Evolutionary conservation across 2,888 invertebrate genomes (phyloP).

Genomic region (Agriopis marginaria): DNA sequence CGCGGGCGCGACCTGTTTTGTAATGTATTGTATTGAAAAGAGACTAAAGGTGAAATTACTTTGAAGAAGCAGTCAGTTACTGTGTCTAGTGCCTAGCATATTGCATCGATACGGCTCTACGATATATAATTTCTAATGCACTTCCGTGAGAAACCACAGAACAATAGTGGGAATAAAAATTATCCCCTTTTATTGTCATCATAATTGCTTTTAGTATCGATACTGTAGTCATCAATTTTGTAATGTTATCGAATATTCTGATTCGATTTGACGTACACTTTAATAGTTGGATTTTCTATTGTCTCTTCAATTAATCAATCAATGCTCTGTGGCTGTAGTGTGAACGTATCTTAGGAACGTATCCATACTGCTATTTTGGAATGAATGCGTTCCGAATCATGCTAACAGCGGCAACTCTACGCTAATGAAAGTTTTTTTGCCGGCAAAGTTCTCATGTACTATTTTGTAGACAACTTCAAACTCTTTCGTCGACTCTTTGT

Average conservation of each 20-base stretch:
- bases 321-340: background rate
- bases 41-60: too few species aligned
- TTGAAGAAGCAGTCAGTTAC: too few species aligned
- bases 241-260: conserved; percentile 32
- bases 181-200: conserved; percentile 27
- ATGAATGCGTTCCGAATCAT: too few species aligned
- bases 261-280: conserved; percentile 21
- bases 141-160: conserved; percentile 56
- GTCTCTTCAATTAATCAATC: conserved; percentile 28
- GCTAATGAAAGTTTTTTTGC: too few species aligned
- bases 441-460: too few species aligned
- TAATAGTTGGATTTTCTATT: conserved; percentile 29
- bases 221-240: conserved; percentile 34
- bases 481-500: too few species aligned
- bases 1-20: too few species aligned
- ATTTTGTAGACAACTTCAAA: too few species aligned
- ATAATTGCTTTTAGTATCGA: conserved; percentile 32
- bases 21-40: too few species aligned
- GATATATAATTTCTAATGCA: conserved; percentile 47
- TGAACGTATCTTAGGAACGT: too few species aligned
- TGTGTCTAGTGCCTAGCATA: background rate
- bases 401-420: too few species aligned
- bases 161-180: conserved; percentile 52
- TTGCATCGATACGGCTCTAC: background rate
- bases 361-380: background rate